A percentile compares a stretch with the other conserved stretches of the same genome.
phyloP scores from a whole-genome alignment of 2,888 invertebrate species.

The Caenorhabditis doughertyi region DNA sequence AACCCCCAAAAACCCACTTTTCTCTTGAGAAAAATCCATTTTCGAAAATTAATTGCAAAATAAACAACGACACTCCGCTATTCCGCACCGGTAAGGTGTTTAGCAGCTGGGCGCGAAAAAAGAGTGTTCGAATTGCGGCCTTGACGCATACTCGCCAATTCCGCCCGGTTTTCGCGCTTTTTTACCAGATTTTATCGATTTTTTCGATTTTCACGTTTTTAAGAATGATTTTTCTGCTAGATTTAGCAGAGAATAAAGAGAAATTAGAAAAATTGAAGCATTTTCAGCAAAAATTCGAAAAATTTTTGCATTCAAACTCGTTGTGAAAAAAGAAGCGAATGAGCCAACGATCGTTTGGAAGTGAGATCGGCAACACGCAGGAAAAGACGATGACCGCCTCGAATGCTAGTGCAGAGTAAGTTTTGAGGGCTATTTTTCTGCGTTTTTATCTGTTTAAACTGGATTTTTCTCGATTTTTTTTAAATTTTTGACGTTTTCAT shows the following conservation, averaged over 20 bases:
- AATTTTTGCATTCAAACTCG: no score
- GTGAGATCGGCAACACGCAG: conserved; percentile 48
- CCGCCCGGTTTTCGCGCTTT: neutral
- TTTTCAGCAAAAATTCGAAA: neutral
- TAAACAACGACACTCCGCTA: conserved; percentile 47
- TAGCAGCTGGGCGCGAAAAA: conserved; percentile 8
- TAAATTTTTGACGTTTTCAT: neutral
- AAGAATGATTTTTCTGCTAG: no score
- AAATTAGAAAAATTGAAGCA: no score
- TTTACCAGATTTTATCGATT: neutral
- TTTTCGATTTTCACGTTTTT: neutral
- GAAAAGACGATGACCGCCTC: conserved; percentile 33
- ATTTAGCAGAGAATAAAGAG: no score
- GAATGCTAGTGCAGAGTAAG: conserved; percentile 30
- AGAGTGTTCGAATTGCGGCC: neutral
- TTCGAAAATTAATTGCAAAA: conserved; percentile 25
- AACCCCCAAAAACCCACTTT: neutral
- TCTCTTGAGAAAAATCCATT: neutral
- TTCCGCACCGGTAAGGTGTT: conserved; percentile 23
- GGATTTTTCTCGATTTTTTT: neutral
- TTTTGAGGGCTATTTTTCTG: neutral
- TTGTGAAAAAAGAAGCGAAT: no score
- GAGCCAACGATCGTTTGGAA: conserved; percentile 58
- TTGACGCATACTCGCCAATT: neutral
- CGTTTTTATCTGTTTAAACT: neutral